Conservation (phyloP, 1,140 invertebrate species). For the Eciton burchellii region DNA sequence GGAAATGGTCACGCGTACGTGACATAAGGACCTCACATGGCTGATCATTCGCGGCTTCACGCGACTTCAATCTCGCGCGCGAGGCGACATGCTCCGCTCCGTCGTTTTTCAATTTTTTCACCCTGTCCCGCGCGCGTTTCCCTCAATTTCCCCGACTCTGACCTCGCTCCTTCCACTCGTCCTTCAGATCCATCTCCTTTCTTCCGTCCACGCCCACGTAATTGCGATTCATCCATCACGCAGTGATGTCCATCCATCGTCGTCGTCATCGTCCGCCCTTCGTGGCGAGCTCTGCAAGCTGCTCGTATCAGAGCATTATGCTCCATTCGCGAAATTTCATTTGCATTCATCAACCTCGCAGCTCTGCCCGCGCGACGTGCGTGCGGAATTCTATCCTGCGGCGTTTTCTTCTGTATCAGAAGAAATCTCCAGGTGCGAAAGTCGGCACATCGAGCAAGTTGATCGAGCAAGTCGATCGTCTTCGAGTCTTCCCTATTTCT, state of each 20-base stretch:
- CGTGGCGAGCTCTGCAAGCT: slow-evolving; percentile 37
- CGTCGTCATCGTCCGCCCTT: slow-evolving; percentile 41
- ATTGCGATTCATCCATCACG: slow-evolving; percentile 60
- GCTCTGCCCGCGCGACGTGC: slow-evolving; percentile 3
- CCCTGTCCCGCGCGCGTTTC: neutral
- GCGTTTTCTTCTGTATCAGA: neutral
- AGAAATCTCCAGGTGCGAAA: slow-evolving; percentile 13
- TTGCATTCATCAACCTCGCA: slow-evolving; percentile 50
- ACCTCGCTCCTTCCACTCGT: slow-evolving; percentile 12
- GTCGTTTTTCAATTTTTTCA: slow-evolving; percentile 1
- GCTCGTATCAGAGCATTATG: slow-evolving; percentile 30
- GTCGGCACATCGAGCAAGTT: slow-evolving; percentile 1
- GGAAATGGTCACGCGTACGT: neutral
- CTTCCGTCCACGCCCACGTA: slow-evolving; percentile 59
- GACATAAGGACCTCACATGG: neutral
- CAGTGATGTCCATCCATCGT: slow-evolving; percentile 55
- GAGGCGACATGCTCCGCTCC: neutral
- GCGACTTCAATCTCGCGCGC: too few species aligned
- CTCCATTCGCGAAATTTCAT: slow-evolving; percentile 48
- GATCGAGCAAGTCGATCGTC: slow-evolving; percentile 30
- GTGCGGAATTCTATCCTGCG: slow-evolving; percentile 28
- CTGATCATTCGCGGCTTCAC: neutral
- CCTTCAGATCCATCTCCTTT: slow-evolving; percentile 50
- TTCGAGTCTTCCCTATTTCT: neutral
- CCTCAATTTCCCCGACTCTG: slow-evolving; percentile 21